These are phyloP conservation scores for Taxidea taxus DNA, from an alignment of 2,113 vertebrate species.

Conservation along the genomic window DNA sequence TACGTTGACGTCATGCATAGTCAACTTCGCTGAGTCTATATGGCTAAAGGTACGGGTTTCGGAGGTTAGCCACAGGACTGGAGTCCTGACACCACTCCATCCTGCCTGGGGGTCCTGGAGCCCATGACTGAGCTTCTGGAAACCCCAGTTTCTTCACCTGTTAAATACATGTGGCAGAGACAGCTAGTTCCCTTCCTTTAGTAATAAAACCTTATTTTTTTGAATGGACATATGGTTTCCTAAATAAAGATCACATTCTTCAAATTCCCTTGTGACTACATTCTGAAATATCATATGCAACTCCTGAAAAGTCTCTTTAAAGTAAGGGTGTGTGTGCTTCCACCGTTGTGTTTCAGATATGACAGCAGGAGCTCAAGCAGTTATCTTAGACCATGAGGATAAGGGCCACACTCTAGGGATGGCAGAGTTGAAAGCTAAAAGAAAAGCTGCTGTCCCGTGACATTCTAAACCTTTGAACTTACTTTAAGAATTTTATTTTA, in stretches of 20 bases:
- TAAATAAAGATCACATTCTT: neutral
- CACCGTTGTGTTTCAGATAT: neutral
- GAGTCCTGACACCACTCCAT: neutral
- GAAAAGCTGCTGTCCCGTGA: neutral
- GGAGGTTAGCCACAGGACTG: neutral
- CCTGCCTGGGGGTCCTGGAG: neutral
- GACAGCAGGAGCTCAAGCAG: neutral
- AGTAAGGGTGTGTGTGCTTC: neutral
- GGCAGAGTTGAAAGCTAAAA: neutral
- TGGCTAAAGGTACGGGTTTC: neutral
- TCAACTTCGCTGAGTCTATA: neutral
- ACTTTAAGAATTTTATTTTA: neutral
- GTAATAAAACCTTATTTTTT: neutral
- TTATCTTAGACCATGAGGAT: neutral
- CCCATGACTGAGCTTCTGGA: neutral
- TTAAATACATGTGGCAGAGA: neutral
- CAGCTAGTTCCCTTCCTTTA: neutral
- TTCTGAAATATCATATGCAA: neutral
- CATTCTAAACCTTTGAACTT: neutral
- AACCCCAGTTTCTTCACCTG: neutral
- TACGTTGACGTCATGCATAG: neutral
- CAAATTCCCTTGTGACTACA: neutral
- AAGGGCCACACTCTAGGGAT: neutral
- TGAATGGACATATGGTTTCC: neutral
- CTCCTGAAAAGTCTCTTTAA: neutral